phyloP scores from a whole-genome alignment of 1,140 invertebrate species.

The Popillia japonica region DNA sequence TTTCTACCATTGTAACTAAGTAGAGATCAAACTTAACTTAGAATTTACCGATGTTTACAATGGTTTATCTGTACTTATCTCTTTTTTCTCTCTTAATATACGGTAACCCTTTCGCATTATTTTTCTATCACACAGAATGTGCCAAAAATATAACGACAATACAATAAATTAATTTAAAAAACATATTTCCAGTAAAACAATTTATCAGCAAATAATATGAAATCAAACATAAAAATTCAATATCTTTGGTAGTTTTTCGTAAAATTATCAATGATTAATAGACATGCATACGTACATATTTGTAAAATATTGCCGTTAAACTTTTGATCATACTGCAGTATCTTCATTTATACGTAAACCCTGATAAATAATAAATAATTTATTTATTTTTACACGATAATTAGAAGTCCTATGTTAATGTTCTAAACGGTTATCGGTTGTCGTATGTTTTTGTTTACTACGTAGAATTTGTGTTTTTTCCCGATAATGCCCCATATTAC shows the following conservation, averaged over 20 bases:
- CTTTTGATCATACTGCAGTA: not conserved
- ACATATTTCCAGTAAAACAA: too few species aligned
- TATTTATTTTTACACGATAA: conserved; percentile 21
- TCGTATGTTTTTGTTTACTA: conserved; percentile 90
- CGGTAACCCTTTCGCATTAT: conserved; percentile 3
- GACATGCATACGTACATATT: too few species aligned
- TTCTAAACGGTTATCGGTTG: conserved; percentile 66
- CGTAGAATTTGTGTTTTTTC: conserved; percentile 94
- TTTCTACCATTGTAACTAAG: too few species aligned
- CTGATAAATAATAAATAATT: conserved; percentile 34
- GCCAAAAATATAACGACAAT: not conserved
- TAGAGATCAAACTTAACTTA: too few species aligned
- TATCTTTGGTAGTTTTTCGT: too few species aligned
- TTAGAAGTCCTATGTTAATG: not conserved
- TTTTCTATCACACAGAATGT: not conserved
- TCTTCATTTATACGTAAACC: conserved; percentile 2
- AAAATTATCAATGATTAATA: too few species aligned
- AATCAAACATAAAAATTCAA: too few species aligned
- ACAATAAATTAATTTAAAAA: not conserved
- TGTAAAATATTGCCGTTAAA: not conserved
- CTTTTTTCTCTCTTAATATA: not conserved
- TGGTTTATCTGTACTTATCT: too few species aligned
- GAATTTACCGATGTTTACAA: too few species aligned
- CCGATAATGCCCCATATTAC: conserved; percentile 92
- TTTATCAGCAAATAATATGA: too few species aligned